Evolutionary conservation across 2,113 vertebrate species (phyloP), one percentile per base, ranked within the genome.

Genomic region (Lophochroa leadbeateri): DNA sequence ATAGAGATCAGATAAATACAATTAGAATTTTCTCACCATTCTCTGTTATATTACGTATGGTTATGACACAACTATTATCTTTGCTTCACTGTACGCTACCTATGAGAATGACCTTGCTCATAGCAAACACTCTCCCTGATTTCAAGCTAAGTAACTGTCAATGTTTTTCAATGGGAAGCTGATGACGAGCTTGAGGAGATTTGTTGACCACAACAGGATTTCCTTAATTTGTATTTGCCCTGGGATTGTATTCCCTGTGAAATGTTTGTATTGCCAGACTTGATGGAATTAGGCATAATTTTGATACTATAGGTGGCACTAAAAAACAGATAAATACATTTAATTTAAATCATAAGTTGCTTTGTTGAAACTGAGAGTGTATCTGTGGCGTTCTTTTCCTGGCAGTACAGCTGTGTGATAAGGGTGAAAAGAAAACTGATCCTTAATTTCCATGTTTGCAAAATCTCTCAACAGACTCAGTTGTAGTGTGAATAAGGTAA

Each of bases 21-120:
- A 52, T 90, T 64, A 33, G 68, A 68, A 7, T 92, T 84, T 70
- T 93, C 96, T 88, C 71, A 65, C 74, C 81, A n/a, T 94, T 97
- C 55, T 88, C 33, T 96, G 18, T 76, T 88, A 81, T 84, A 65
- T 95, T 91, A 31, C 1, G 1, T 92, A 43, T 71, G 52, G 39
- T 97, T 96, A 63, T 23, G 47, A 67, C 75, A 92, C 17, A 8
- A 12, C 37, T 64, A 11, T 82, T 88, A 18, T 49, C 69, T 89
- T 89, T 87, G 31, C 37, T 74, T 70, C 68, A 16, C 18, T 35
- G 4, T 58, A 25, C 3, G 2, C 37, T 70, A 27, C 43, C 64
- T 82, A 13, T 83, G 41, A 69, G 29, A 46, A 47, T 81, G 75
- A 64, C 50, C 25, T 85, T 80, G 37, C 53, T 83, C 19, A 74